Base-by-base conservation (phyloP, 1,140 invertebrate genomes). In the Brachionus rotundiformis region DNA sequence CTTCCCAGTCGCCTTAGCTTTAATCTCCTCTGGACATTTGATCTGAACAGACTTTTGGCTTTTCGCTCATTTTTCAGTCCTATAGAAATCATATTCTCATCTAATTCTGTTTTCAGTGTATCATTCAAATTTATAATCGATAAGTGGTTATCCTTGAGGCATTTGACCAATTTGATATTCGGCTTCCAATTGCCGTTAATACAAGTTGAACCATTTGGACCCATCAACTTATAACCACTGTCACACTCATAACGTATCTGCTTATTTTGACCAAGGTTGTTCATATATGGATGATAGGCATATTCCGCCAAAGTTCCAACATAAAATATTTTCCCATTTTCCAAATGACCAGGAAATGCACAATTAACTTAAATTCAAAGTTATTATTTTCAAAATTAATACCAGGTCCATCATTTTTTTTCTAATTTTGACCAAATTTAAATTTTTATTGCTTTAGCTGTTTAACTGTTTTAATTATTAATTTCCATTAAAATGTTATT, bases 161-260 rank as follows among this genome's bases (percentile, higher is more conserved):
- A 79, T 33, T 54, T 63, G 8, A 79, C 76, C 13, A 79, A 41
- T 79, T 54, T 54, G 13, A 79, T 59, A 19, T 44, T 90, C 0
- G 94, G 94, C 82, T 92, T 93, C 94, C 94, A 96, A 54, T 91
- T 90, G 1, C 94, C 94, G 10, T 94, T 93, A 19, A 96, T 91
- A 84, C 95, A 97, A 0, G 94, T 96, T 0, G 95, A 95, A 3
- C 95, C 95, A 0, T 93, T 93, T 0, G 95, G 94, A 8, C 95
- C 95, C 29, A 92, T 89, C 13, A 97, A 85, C 59, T 92, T 91
- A 85, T 91, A 98, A 0, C 95, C 95, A 84, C 95, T 94, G 85
- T 94, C 93, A 86, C 95, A 98, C 83, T 93, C 91, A 87, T 95
- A 98, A 3, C 92, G 89, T 0, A 95, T 95, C 92, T 93, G 92